phyloP scores from a whole-genome alignment of 1,140 invertebrate genomes.

The Macrostomum lignano region DNA sequence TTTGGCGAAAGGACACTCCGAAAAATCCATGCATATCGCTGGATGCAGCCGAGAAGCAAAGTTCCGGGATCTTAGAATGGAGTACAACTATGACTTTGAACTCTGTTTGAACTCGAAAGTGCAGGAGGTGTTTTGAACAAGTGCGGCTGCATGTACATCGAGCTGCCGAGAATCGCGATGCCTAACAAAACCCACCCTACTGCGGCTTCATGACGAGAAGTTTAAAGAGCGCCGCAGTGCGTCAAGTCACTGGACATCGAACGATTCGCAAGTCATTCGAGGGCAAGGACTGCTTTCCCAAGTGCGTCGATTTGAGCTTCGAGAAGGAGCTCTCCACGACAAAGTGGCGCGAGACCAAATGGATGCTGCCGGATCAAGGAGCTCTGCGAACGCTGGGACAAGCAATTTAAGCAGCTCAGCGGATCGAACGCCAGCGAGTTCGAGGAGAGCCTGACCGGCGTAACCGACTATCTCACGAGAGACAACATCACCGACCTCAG shows the following conservation, averaged over 20 bases:
- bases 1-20: background rate
- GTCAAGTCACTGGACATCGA: constrained; percentile 1
- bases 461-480: constrained; percentile 2
- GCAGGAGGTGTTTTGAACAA: constrained; percentile 1
- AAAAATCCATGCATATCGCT: background rate
- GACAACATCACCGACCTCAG: constrained; percentile 1
- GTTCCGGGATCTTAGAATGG: constrained; percentile 3
- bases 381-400: no score
- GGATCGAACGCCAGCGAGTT: no score
- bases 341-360: constrained; percentile 2
- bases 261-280: background rate
- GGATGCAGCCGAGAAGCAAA: background rate
- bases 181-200: constrained; percentile 2
- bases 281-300: background rate
- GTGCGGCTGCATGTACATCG: constrained; percentile 2
- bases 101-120: constrained; percentile 3
- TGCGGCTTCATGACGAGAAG: constrained; percentile 1
- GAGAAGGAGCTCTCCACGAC: background rate
- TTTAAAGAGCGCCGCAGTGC: background rate
- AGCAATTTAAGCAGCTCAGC: no score
- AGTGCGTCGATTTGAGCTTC: constrained; percentile 1
- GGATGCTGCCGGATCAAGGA: constrained; percentile 2
- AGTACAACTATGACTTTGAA: constrained; percentile 5
- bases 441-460: no score
- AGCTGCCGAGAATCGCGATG: background rate